Evolutionary conservation across 2,113 vertebrate genomes (phyloP).

Genomic region (Colius striatus): DNA sequence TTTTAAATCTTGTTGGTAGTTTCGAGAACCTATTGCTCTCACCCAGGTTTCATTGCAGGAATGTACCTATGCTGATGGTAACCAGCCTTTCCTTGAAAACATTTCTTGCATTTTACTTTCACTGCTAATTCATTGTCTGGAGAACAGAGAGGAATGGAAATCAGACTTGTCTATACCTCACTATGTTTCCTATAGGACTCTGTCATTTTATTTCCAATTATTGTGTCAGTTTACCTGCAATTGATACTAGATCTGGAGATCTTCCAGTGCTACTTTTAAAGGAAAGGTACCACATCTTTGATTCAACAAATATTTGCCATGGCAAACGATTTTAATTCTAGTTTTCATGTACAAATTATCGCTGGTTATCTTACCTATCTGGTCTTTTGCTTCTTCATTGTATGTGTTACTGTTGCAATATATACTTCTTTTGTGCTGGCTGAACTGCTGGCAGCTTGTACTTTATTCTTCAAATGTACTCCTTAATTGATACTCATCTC

Average conservation of each 20-base stretch:
- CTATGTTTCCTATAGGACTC: not conserved
- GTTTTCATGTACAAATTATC: not conserved
- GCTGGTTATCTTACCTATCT: not conserved
- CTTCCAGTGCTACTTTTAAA: not conserved
- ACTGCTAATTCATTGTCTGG: not conserved
- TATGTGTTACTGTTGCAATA: not conserved
- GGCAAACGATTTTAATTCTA: not conserved
- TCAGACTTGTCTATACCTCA: not conserved
- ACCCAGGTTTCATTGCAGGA: not conserved
- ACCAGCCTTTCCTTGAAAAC: not conserved
- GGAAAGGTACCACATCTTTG: not conserved
- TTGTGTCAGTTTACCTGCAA: not conserved
- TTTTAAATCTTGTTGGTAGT: not conserved
- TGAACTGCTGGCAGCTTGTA: not conserved
- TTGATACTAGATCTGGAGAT: not conserved
- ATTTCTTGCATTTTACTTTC: not conserved
- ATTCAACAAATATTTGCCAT: not conserved
- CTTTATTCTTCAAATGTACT: not conserved
- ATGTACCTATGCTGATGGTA: not conserved
- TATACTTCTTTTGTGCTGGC: not conserved
- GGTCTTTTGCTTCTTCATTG: not conserved
- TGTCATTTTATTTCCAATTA: not conserved
- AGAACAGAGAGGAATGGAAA: not conserved
- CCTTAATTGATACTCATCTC: not conserved
- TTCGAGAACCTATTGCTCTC: not conserved